Base-by-base conservation (phyloP, 2,113 vertebrate genomes). In the Tragelaphus buxtoni region DNA sequence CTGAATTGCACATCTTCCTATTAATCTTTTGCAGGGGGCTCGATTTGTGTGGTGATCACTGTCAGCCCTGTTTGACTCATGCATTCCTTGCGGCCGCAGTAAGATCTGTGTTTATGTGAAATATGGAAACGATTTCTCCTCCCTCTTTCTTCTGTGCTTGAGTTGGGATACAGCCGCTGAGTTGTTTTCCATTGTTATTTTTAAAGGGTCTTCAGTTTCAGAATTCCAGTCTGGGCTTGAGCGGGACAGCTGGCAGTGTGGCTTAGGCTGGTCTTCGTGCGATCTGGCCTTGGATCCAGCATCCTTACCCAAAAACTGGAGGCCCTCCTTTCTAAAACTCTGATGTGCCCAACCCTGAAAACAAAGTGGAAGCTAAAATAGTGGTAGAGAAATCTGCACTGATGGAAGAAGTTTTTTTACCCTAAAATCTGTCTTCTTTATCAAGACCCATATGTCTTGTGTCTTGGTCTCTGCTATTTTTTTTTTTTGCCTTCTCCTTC, bases 51-150 rank as follows among this genome's bases (percentile, higher is more conserved):
- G 16, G 77, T 76, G 3, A 49, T 93, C 53, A 6, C 14, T 45
- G 89, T 96, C 79, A 77, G 96, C 49, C 87, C 60, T 61, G 28
- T 74, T 83, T 87, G 60, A 83, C 96, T 96, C 96, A 84, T 2
- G 61, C 95, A 93, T 97, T 97, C 98, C 93, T 87, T 0, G 7
- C 5, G 9, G 94, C 83, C 20, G 0, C 83, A 69, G 96, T 65
- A 22, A 96, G 96, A 76, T 60, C 86, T 90, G 76, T 95, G 96
- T 97, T 97, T 90, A 85, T 90, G 88, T 94, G 95, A 97, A 96
- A 80, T 97, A 95, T 95, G 98, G 98, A 90, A 96, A 61, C 47
- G 2, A 74, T 82, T 79, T 47, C 4, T 4, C 55, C 35, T 72
- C 74, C 80, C 42, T 6, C 39, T 49, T 65, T 55, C 82, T 90